phyloP scores from a whole-genome alignment of 2,113 vertebrate species.

The Ahaetulla prasina region DNA sequence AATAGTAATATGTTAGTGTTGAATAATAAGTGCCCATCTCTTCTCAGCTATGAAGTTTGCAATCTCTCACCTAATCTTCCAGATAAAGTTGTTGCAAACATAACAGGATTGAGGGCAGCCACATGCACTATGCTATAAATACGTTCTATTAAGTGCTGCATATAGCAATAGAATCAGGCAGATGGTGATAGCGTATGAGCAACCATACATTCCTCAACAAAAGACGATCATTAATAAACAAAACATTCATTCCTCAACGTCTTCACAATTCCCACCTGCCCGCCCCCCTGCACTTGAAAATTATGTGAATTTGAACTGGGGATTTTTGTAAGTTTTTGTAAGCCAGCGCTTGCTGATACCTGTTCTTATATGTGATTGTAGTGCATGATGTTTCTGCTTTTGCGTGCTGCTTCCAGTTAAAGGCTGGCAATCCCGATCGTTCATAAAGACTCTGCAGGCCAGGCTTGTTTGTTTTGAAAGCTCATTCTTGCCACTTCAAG shows the following conservation, averaged over 20 bases:
- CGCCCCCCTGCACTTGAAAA: neutral
- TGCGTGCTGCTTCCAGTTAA: neutral
- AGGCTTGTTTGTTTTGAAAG: neutral
- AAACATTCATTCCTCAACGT: neutral
- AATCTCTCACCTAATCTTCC: neutral
- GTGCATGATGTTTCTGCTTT: neutral
- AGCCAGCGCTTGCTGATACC: neutral
- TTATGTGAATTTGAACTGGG: neutral
- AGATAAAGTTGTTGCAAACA: neutral
- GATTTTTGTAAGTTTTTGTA: neutral
- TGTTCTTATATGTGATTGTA: neutral
- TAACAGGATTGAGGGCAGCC: neutral
- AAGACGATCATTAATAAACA: neutral
- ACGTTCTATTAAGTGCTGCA: neutral
- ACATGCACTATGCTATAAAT: neutral
- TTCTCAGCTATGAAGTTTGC: neutral
- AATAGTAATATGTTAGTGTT: neutral
- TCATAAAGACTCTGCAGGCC: neutral
- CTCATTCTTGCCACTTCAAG: neutral
- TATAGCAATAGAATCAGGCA: neutral
- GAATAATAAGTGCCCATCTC: neutral
- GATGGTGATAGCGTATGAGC: neutral
- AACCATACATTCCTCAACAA: neutral
- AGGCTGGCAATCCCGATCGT: neutral
- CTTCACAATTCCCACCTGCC: neutral